A percentile compares a stretch with the other conserved stretches of the same genome.
Evolutionary conservation across 2,888 invertebrate genomes (phyloP).

Genomic region (Hirudinaria manillensis): DNA sequence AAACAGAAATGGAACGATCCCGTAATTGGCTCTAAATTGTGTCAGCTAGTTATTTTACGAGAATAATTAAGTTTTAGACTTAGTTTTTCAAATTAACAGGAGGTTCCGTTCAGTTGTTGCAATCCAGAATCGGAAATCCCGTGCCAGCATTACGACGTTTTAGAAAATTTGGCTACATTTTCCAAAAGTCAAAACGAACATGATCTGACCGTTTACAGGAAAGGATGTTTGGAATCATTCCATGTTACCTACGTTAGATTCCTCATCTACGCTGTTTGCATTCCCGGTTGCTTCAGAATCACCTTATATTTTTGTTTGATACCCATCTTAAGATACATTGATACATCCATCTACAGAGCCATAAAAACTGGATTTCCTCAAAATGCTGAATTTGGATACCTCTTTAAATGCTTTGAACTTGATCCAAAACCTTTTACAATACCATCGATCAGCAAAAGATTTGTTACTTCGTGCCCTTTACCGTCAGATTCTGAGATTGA

Average conservation of each 20-base stretch:
- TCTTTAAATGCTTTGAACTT: neutral
- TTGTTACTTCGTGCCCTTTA: no score
- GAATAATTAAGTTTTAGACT: neutral
- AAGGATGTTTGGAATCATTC: constrained; percentile 15
- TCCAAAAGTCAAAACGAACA: neutral
- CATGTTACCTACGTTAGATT: neutral
- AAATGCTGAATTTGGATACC: neutral
- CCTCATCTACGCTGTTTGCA: constrained; percentile 2
- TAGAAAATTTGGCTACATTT: neutral
- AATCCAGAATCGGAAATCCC: neutral
- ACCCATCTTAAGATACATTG: neutral
- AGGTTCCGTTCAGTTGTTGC: constrained; percentile 18
- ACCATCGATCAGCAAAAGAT: neutral
- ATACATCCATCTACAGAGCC: constrained; percentile 13
- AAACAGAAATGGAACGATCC: no score
- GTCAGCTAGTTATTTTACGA: neutral
- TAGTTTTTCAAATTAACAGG: neutral
- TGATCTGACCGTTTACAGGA: constrained; percentile 9
- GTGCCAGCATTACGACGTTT: constrained; percentile 7
- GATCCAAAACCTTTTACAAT: neutral
- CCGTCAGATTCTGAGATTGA: no score
- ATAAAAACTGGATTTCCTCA: constrained; percentile 20
- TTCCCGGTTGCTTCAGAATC: constrained; percentile 11
- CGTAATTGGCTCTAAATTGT: neutral
- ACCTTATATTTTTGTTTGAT: neutral